Conservation (phyloP, 2,113 vertebrate species). For the Corythoichthys intestinalis region DNA sequence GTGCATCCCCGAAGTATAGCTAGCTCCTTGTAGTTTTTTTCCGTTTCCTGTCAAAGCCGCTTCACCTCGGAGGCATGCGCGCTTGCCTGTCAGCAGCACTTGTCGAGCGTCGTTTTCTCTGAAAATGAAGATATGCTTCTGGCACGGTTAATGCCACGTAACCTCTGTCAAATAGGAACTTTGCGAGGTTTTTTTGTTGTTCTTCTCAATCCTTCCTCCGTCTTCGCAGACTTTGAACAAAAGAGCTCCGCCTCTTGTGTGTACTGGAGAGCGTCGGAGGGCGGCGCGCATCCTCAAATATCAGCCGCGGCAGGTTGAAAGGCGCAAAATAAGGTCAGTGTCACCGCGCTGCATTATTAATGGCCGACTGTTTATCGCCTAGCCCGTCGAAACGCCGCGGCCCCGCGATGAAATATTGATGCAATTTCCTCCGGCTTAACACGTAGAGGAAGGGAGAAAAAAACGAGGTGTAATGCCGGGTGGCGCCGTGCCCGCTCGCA, state of each 20-base stretch:
- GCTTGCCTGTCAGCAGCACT: constrained; percentile 64
- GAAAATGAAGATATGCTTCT: constrained; percentile 60
- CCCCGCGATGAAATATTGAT: constrained; percentile 71
- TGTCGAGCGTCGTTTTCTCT: constrained; percentile 58
- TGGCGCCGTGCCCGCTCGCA: constrained; percentile 38
- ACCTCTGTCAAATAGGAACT: constrained; percentile 69
- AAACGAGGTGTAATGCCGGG: constrained; percentile 47
- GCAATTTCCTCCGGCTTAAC: constrained; percentile 64
- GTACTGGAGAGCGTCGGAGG: constrained; percentile 59
- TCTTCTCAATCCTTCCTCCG: background rate
- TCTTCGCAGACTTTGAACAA: constrained; percentile 63
- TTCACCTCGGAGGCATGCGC: constrained; percentile 69
- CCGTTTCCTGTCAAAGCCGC: constrained; percentile 57
- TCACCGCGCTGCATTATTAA: constrained; percentile 78
- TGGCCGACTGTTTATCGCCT: constrained; percentile 72
- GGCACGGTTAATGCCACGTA: constrained; percentile 63
- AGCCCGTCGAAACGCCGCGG: constrained; percentile 64
- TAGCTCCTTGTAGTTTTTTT: constrained; percentile 48
- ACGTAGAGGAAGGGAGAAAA: constrained; percentile 51
- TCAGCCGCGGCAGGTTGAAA: constrained; percentile 73
- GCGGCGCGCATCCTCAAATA: constrained; percentile 72
- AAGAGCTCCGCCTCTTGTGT: constrained; percentile 64
- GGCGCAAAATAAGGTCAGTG: constrained; percentile 80
- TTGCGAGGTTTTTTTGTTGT: background rate
- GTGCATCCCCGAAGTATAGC: constrained; percentile 28